Base-by-base conservation (phyloP, 2,888 invertebrate genomes). In the Drosophila pseudotalamancana region DNA sequence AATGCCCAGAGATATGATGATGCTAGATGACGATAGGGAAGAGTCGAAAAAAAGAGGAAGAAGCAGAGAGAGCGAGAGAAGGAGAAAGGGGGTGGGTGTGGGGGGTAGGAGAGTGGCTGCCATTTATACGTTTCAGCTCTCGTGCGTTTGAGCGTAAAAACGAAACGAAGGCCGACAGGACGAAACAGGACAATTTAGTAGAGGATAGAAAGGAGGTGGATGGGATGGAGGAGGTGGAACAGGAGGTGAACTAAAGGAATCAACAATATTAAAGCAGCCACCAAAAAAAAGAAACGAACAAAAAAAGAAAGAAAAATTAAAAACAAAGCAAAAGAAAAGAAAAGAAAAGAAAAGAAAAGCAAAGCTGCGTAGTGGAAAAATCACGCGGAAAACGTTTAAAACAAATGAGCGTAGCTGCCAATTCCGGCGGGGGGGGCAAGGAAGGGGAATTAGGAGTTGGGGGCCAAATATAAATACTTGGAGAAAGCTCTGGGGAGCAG, bases 121-220 rank as follows among this genome's bases (percentile, higher is more conserved):
- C 84, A 83, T 88, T 88, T 84, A 77, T 80, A 84, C 87, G 88
- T 80, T 84, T 88, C 87, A 79, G 87, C 87, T 84, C 72, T 72
- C 85, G 84, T 84, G 87, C 84, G 76, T 77, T 80, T 87, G 85
- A 84, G 84, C 88, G 87, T 80, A 72, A 80, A 88, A 82, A 88
- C 73, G 80, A 87, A 84, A 72, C 73, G 87, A 77, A 81, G 85
- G 43, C 54, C 50, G 46, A 32, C 48, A 39, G 25, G 45, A 42
- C 31, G 40, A 32, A 16, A 37, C 11, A 29, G 59, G 25, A 34
- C 8, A 35, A 32, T 6, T 25, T 6, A 18, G 53, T 19, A 39
- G 19, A 23, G 35, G 32, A 19, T 18, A 23, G 49, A 37, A 34
- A 37, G 12, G 19, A 4, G n/a, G 11, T 16, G 49, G 31, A 40